Percentiles rank a stretch among this genome's conserved stretches.
phyloP scores from a whole-genome alignment of 2,888 invertebrate species.

The Norana najaformis region DNA sequence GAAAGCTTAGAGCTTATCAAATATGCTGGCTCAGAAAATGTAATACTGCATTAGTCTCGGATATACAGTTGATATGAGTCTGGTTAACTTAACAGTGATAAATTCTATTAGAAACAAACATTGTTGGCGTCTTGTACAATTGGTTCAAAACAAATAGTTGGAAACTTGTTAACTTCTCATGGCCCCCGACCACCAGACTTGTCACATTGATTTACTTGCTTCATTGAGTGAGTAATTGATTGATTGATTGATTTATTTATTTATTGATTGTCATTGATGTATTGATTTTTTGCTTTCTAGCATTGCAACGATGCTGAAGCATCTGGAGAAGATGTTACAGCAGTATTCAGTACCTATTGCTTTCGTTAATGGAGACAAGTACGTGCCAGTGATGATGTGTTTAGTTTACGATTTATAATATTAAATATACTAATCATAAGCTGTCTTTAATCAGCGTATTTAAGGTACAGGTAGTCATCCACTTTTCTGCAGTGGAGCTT shows the following conservation, averaged over 20 bases:
- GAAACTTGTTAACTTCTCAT: background rate
- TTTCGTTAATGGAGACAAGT: conserved; percentile 61
- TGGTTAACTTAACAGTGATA: background rate
- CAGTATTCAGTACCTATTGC: conserved; percentile 59
- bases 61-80: too few species aligned
- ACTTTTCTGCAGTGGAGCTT: too few species aligned
- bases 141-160: background rate
- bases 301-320: conserved; percentile 56
- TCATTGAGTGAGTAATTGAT: background rate
- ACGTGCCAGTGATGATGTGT: conserved; percentile 43
- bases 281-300: conserved; percentile 48
- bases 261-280: background rate
- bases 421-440: too few species aligned
- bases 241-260: background rate
- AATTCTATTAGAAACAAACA: background rate
- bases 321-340: conserved; percentile 55
- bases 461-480: too few species aligned
- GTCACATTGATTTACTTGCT: background rate
- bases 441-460: too few species aligned
- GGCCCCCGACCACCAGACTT: too few species aligned
- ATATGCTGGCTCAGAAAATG: background rate
- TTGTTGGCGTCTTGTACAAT: background rate
- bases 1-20: background rate
- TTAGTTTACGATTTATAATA: too few species aligned
- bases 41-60: too few species aligned